Evolutionary conservation across 2,797 vertebrate species (phyloP), one percentile per base, ranked within the genome.

Genomic region (Pteronotus mesoamericanus): DNA sequence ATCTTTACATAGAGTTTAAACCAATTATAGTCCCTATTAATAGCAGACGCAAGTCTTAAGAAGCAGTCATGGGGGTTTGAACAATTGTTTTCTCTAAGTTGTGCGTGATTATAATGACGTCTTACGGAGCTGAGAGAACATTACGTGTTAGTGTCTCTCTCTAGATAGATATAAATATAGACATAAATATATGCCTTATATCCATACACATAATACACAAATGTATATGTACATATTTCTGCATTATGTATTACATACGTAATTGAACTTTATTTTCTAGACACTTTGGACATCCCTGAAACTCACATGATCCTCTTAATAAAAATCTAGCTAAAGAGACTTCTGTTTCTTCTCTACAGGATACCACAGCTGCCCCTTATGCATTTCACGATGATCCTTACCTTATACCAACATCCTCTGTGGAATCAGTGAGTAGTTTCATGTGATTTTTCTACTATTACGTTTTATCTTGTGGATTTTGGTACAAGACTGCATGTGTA

Each of bases 361-460:
- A 99, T 94, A 98, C 98, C 26, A 99, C 99, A 96, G 98, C 99
- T 42, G 98, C 97, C 86, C 98, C 98, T 77, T 99, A 99, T 34
- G 97, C 97, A 59, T 99, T 99, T 98, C 99, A 99, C 61, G 99
- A 99, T 98, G 99, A 99, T 90, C 98, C 99, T 22, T 99, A 97
- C 94, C 99, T 99, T 86, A 97, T 98, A 21, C 99, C 99, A 55
- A 98, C 97, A 98, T 99, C 98, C 2, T 77, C 97, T 64, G 0
- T 55, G 37, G 99, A 98, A 95, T 98, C 98, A 98, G 99, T 99
- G 98, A 97, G 99, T 99, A 1, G 39, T 91, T 80, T 55, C 6
- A 1, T n/a, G 2, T 26, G 51, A 44, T 16, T 88, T 68, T 29
- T 69, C 53, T 44, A n/a, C 21, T 26, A 6, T 19, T 51, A 19